Conservation (phyloP, 1,140 invertebrate species). For the Hermetia illucens region DNA sequence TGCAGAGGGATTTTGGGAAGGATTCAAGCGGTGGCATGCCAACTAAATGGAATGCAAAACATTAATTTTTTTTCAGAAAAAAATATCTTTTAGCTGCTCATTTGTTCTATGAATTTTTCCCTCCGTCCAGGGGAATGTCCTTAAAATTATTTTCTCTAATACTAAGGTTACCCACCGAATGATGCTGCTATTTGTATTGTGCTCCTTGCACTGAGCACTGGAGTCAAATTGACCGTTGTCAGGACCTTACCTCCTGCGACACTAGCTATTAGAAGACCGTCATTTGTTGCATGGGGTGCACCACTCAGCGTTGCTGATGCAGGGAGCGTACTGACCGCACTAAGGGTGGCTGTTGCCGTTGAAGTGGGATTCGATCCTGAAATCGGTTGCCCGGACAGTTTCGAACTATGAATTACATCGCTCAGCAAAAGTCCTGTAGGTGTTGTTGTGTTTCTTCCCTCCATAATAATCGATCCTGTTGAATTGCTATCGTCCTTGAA, state of each 20-base stretch:
- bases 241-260: background rate
- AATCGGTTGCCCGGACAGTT: constrained; percentile 8
- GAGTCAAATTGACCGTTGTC: background rate
- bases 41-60: background rate
- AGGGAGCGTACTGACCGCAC: constrained; percentile 9
- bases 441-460: constrained; percentile 24
- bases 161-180: constrained; percentile 3
- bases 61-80: background rate
- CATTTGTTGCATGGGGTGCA: background rate
- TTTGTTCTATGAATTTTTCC: background rate
- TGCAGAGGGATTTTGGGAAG: background rate
- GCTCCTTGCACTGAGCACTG: background rate
- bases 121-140: background rate
- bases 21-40: background rate
- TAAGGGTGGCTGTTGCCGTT: constrained; percentile 10
- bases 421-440: constrained; percentile 8
- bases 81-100: background rate
- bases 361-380: constrained; percentile 22
- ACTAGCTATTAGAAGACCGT: background rate
- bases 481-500: constrained; percentile 75
- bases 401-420: constrained; percentile 9
- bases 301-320: constrained; percentile 1
- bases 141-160: background rate
- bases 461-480: constrained; percentile 14
- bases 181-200: constrained; percentile 5